These are phyloP conservation scores for Paguma larvata DNA, from an alignment of 2,797 vertebrate species.

Conservation along the genomic window DNA sequence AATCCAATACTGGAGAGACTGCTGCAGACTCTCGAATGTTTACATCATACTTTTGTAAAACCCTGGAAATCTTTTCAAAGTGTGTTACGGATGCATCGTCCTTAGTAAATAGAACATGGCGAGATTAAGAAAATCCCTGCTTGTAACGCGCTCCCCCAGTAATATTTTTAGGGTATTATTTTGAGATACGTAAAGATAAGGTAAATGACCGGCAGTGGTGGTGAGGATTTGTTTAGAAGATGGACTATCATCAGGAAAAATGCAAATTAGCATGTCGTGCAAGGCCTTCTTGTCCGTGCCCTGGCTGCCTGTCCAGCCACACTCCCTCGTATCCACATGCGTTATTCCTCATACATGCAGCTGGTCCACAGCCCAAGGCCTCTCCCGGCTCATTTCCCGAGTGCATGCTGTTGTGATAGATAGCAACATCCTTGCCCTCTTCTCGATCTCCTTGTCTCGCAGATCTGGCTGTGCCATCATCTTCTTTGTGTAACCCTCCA, in stretches of 20 bases:
- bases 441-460: background rate
- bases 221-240: background rate
- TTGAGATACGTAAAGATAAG: background rate
- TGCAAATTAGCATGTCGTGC: background rate
- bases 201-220: background rate
- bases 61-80: background rate
- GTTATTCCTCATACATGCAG: too few species aligned
- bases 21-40: background rate
- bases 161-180: background rate
- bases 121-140: background rate
- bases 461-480: background rate
- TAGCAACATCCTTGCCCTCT: background rate
- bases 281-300: background rate
- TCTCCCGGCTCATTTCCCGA: background rate
- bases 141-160: background rate
- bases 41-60: background rate
- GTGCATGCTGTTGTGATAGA: background rate
- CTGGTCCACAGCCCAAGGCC: background rate
- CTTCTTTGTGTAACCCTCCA: background rate
- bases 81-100: background rate
- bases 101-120: background rate
- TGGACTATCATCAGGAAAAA: background rate
- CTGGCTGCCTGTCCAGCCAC: background rate
- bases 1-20: background rate
- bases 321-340: background rate